A percentile compares a stretch with the other conserved stretches of the same genome.
Conservation (phyloP, 2,113 vertebrate genomes). For the Cettia cetti region DNA sequence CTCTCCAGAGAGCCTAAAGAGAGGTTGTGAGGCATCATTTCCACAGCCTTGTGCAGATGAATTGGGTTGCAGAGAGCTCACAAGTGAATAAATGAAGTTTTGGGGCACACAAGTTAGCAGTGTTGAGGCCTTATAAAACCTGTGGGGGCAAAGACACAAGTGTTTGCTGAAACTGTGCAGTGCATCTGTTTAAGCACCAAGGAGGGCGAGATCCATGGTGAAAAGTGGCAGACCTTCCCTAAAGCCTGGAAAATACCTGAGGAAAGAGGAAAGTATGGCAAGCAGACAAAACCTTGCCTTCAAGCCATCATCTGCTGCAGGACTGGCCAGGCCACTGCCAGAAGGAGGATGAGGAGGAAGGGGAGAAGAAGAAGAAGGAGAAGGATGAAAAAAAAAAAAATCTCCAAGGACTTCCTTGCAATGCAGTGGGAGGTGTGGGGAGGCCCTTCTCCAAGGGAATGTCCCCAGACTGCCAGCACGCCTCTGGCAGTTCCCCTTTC, state of each 20-base stretch:
- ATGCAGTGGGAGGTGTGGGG: neutral
- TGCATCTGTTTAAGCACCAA: neutral
- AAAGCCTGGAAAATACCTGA: neutral
- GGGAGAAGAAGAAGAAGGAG: neutral
- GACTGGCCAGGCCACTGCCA: neutral
- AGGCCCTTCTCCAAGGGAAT: neutral
- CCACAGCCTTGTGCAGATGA: neutral
- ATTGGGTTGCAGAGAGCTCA: neutral
- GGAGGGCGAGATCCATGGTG: neutral
- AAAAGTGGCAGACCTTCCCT: neutral
- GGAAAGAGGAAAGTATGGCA: neutral
- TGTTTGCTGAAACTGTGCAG: neutral
- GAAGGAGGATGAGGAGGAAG: neutral
- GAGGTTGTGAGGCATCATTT: neutral
- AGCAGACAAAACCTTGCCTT: neutral
- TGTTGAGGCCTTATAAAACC: neutral
- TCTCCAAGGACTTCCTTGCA: neutral
- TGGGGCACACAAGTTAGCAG: neutral
- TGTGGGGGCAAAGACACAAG: neutral
- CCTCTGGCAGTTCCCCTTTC: neutral
- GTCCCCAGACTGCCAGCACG: fast-evolving
- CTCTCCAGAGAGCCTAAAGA: neutral
- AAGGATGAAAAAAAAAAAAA: neutral
- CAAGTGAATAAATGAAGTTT: neutral
- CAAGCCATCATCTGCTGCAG: neutral